Evolutionary conservation across 2,888 invertebrate genomes (phyloP).

Genomic region (Selenia dentaria): DNA sequence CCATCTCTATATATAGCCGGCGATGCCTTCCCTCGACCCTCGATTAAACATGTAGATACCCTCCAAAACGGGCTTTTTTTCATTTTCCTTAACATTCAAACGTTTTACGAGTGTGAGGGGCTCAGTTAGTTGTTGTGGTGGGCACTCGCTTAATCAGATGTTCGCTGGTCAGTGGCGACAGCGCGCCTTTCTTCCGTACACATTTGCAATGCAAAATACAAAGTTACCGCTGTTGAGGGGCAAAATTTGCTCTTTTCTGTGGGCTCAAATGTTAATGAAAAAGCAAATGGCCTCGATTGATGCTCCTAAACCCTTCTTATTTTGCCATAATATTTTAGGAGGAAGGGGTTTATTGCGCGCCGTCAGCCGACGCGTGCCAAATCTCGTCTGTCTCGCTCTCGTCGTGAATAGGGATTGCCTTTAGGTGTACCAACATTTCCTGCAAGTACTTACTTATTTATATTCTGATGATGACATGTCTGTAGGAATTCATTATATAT

Average conservation of each 20-base stretch:
- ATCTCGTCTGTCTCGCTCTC: slow-evolving; percentile 5
- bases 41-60: too few species aligned
- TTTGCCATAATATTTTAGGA: slow-evolving; percentile 14
- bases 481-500: neutral
- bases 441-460: neutral
- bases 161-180: too few species aligned
- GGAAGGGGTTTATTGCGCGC: slow-evolving; percentile 8
- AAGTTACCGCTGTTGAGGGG: slow-evolving; percentile 15
- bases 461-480: neutral
- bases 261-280: slow-evolving; percentile 15
- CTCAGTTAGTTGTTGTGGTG: too few species aligned
- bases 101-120: too few species aligned
- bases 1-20: too few species aligned
- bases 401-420: slow-evolving; percentile 3
- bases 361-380: slow-evolving; percentile 7
- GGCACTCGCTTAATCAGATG: too few species aligned
- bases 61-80: too few species aligned
- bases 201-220: too few species aligned
- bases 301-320: slow-evolving; percentile 24
- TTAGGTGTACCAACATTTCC: neutral
- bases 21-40: too few species aligned
- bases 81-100: too few species aligned
- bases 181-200: too few species aligned
- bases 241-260: slow-evolving; percentile 18
- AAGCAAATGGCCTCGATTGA: slow-evolving; percentile 19